Percentiles rank a stretch among this genome's conserved stretches.
Conservation (phyloP, 64 coral and sea anemone species). For the Dendronephthya gigantea region DNA sequence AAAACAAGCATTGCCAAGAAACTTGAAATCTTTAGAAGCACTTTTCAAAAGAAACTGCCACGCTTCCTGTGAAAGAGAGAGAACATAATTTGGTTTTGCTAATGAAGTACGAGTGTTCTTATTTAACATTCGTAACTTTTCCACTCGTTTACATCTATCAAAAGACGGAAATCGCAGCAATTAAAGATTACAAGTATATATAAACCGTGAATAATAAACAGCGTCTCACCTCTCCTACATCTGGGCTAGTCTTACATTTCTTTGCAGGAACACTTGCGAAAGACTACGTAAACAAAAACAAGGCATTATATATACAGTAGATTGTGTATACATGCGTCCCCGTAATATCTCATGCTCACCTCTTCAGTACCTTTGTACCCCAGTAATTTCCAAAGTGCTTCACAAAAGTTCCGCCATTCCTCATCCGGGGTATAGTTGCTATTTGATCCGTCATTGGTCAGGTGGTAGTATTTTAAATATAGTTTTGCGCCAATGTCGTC, state of each 20-base stretch:
- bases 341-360: neutral
- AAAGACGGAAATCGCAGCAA: no score
- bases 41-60: neutral
- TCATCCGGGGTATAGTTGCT: neutral
- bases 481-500: neutral
- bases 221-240: neutral
- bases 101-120: no score
- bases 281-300: neutral
- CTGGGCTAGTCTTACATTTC: neutral
- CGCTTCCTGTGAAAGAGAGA: neutral
- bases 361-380: neutral
- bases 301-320: no score
- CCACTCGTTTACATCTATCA: no score
- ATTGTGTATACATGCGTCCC: neutral
- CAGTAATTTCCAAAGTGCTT: neutral
- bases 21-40: neutral
- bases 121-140: no score
- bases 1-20: neutral
- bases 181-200: no score
- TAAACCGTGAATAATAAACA: no score
- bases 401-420: neutral
- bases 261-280: constrained; percentile 11
- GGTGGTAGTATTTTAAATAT: neutral
- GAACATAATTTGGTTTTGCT: neutral
- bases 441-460: neutral